phyloP scores from a whole-genome alignment of 2,888 invertebrate genomes.

The Tetanocera ferruginea region DNA sequence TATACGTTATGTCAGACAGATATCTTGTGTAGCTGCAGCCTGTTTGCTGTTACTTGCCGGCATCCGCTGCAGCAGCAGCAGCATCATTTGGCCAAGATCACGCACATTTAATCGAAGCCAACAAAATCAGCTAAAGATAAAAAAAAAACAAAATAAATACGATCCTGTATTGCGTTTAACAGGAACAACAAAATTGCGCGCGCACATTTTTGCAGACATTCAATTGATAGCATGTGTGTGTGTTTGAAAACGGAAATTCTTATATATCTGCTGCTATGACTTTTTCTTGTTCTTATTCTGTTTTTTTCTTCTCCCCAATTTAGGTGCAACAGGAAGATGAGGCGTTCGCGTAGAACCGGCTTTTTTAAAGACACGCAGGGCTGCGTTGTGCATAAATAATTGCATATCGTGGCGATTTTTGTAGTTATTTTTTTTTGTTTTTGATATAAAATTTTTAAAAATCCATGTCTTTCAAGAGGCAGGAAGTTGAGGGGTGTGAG shows the following conservation, averaged over 20 bases:
- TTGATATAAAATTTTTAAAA: neutral
- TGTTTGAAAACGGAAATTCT: conserved; percentile 27
- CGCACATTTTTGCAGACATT: neutral
- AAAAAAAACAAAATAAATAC: neutral
- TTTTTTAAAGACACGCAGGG: neutral
- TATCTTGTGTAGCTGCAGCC: no score
- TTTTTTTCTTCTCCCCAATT: neutral
- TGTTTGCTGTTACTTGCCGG: neutral
- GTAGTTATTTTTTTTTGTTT: neutral
- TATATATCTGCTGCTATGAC: neutral
- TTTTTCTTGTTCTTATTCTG: no score
- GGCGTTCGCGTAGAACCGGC: conserved; percentile 7
- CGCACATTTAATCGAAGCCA: conserved; percentile 24
- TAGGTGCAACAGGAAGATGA: conserved; percentile 10
- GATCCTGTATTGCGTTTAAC: neutral
- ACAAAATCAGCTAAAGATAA: conserved; percentile 10
- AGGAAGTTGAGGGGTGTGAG: neutral
- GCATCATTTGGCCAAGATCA: conserved; percentile 5
- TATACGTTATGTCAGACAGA: no score
- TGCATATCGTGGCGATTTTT: neutral
- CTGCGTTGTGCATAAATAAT: conserved; percentile 12
- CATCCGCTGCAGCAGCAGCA: neutral
- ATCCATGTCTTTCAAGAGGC: neutral
- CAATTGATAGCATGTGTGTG: neutral
- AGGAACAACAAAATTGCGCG: conserved; percentile 4